Percentiles rank a stretch among this genome's conserved stretches.
These are phyloP conservation scores for Hydriomena furcata DNA, from an alignment of 2,888 invertebrate genomes.

Conservation along the genomic window DNA sequence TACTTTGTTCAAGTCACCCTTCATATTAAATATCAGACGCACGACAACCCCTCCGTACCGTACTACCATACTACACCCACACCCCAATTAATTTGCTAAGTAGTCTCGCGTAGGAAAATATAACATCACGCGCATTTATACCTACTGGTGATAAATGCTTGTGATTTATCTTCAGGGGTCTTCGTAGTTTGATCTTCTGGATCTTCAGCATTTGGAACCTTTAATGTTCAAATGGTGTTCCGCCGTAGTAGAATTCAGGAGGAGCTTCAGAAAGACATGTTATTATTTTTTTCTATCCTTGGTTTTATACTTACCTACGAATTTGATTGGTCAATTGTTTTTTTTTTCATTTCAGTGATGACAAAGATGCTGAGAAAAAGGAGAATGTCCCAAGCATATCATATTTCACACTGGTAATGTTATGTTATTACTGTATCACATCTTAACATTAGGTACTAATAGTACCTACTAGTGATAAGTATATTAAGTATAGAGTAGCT, in stretches of 20 bases:
- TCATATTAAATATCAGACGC: too few relatives aligned
- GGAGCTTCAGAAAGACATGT: conserved; percentile 6
- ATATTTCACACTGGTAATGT: conserved; percentile 56
- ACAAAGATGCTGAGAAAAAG: conserved; percentile 11
- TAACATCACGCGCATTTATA: too few relatives aligned
- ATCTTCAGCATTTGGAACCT: neutral
- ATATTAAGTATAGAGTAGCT: too few relatives aligned
- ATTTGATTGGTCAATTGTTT: neutral
- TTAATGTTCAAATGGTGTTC: conserved; percentile 13
- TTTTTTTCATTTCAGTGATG: conserved; percentile 22
- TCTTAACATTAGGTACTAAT: neutral
- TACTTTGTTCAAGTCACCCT: too few relatives aligned
- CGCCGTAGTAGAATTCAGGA: conserved; percentile 30
- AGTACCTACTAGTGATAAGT: too few relatives aligned
- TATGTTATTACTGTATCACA: conserved; percentile 10
- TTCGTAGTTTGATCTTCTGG: neutral
- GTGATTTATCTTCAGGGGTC: too few relatives aligned
- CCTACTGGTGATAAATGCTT: too few relatives aligned
- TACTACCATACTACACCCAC: too few relatives aligned
- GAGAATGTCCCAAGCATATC: conserved; percentile 52
- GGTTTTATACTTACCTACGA: too few relatives aligned
- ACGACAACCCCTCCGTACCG: too few relatives aligned
- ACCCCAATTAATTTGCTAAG: too few relatives aligned
- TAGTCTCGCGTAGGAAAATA: too few relatives aligned
- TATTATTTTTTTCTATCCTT: neutral